Percentiles rank a stretch among this genome's conserved stretches.
phyloP scores from a whole-genome alignment of 1,140 invertebrate species.

The Hylaeus anthracinus region DNA sequence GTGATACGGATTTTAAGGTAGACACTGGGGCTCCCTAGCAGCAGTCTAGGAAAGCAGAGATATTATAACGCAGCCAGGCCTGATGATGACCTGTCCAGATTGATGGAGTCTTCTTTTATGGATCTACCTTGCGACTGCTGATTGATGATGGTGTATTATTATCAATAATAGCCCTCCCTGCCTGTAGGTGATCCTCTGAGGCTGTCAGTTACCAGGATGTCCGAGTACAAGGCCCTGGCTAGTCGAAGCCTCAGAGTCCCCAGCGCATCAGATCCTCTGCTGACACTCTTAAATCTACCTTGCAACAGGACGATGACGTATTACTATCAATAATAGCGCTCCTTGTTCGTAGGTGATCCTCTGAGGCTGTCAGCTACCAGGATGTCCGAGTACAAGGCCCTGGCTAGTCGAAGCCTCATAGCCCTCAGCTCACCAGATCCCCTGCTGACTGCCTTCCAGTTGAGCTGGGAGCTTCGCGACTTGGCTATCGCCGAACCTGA shows the following conservation, averaged over 20 bases:
- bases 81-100: too few species aligned
- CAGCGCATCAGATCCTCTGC: constrained; percentile 91
- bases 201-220: constrained; percentile 93
- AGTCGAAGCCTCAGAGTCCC: constrained; percentile 94
- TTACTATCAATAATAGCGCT: too few species aligned
- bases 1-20: too few species aligned
- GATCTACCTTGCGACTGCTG: too few species aligned
- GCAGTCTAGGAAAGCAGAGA: too few species aligned
- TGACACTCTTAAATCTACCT: constrained; percentile 79
- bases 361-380: constrained; percentile 93
- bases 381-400: constrained; percentile 94
- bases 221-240: constrained; percentile 94
- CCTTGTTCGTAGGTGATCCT: constrained; percentile 81
- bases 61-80: too few species aligned
- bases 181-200: constrained; percentile 85
- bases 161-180: too few species aligned
- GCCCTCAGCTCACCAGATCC: constrained; percentile 92
- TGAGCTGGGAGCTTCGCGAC: constrained; percentile 91
- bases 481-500: constrained; percentile 91
- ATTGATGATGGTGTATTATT: too few species aligned
- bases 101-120: too few species aligned
- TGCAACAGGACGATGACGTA: too few species aligned
- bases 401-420: constrained; percentile 95
- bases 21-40: too few species aligned
- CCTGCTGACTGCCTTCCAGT: constrained; percentile 90